Percentiles rank a stretch among this genome's conserved stretches.
phyloP scores from a whole-genome alignment of 2,113 vertebrate genomes.

The Tragelaphus buxtoni region DNA sequence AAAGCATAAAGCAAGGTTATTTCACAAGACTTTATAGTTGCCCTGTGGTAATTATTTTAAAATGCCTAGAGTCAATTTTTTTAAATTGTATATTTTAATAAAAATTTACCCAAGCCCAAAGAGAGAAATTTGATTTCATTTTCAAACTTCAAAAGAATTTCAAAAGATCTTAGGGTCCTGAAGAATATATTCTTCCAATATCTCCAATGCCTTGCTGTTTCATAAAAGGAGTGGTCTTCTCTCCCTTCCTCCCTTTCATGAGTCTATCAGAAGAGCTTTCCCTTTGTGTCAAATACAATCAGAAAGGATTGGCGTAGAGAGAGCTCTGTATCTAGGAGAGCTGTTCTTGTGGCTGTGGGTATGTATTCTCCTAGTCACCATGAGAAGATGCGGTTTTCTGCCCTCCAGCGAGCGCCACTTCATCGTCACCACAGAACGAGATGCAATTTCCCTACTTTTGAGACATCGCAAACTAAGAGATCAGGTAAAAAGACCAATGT shows the following conservation, averaged over 20 bases:
- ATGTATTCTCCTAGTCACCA: neutral
- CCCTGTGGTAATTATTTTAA: neutral
- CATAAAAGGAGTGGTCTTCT: neutral
- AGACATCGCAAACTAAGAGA: neutral
- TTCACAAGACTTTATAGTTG: neutral
- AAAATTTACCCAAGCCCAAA: neutral
- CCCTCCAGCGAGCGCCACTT: neutral
- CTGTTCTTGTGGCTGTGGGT: too few species aligned
- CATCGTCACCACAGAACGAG: neutral
- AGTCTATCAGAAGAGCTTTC: neutral
- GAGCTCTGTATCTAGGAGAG: neutral
- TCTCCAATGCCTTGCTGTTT: neutral
- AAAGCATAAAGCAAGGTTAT: neutral
- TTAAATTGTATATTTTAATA: neutral
- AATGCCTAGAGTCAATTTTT: neutral
- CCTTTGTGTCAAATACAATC: neutral
- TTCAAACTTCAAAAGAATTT: neutral
- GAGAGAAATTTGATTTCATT: neutral
- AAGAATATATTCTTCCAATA: neutral
- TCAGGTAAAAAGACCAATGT: neutral
- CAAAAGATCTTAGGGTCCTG: neutral
- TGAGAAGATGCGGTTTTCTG: neutral
- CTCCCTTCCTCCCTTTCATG: neutral
- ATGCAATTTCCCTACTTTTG: neutral
- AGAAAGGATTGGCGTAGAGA: neutral